Percentiles rank a stretch among this genome's conserved stretches.
phyloP scores from a whole-genome alignment of 2,888 invertebrate genomes.

The Idaea aversata region DNA sequence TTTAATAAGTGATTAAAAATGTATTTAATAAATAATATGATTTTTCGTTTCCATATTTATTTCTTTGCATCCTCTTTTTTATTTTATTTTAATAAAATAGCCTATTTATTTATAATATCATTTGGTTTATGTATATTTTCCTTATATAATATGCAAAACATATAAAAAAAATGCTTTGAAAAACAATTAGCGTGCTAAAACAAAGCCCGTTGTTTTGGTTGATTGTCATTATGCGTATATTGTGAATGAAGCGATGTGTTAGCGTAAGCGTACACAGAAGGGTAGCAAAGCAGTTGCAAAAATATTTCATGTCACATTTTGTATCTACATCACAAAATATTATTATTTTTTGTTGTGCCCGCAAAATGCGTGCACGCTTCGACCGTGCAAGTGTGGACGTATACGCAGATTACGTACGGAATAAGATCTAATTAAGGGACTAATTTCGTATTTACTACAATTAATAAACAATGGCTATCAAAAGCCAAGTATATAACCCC shows the following conservation, averaged over 20 bases:
- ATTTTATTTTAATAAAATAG: too few relatives aligned
- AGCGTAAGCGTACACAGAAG: conserved; percentile 28
- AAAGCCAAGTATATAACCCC: not conserved
- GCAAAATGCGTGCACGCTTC: not conserved
- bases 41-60: too few relatives aligned
- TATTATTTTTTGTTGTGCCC: not conserved
- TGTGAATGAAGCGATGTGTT: conserved; percentile 19
- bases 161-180: not conserved
- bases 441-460: not conserved
- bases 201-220: not conserved
- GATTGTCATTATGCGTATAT: conserved; percentile 9
- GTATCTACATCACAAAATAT: not conserved
- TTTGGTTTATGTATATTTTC: too few relatives aligned
- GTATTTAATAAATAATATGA: too few relatives aligned
- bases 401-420: not conserved
- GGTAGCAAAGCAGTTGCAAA: conserved; percentile 50
- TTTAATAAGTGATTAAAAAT: too few relatives aligned
- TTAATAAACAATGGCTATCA: too few relatives aligned
- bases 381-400: not conserved
- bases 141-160: too few relatives aligned
- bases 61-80: too few relatives aligned
- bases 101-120: too few relatives aligned
- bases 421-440: not conserved
- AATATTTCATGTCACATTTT: conserved; percentile 45
- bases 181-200: not conserved